phyloP scores from a whole-genome alignment of 2,113 vertebrate species.

The Cathartes aura region DNA sequence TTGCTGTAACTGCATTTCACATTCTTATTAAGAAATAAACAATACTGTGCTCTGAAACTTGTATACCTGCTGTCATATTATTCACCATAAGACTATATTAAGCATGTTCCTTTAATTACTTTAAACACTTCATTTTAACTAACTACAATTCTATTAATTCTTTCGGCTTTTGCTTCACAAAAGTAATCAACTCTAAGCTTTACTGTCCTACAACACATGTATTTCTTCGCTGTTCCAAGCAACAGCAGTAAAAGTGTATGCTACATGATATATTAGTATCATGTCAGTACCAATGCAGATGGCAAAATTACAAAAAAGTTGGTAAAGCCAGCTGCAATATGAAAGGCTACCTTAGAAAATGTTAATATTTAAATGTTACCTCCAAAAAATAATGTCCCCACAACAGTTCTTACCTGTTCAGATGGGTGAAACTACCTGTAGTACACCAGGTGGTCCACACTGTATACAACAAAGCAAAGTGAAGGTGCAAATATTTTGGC shows the following conservation, averaged over 20 bases:
- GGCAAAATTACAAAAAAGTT: neutral
- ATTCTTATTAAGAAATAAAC: neutral
- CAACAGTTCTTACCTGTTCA: neutral
- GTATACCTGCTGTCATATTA: neutral
- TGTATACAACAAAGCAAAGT: neutral
- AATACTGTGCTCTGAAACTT: neutral
- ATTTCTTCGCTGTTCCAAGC: neutral
- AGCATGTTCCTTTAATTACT: neutral
- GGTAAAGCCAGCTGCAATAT: neutral
- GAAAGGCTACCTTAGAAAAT: neutral
- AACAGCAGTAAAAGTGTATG: neutral
- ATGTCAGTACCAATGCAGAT: neutral
- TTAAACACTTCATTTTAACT: neutral
- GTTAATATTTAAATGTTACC: neutral
- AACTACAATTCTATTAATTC: neutral
- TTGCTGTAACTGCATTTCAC: neutral
- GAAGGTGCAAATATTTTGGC: neutral
- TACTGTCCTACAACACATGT: neutral
- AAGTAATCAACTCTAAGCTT: neutral
- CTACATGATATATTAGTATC: neutral
- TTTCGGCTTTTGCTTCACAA: neutral
- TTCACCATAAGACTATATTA: neutral
- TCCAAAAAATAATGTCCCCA: neutral
- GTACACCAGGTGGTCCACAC: neutral
- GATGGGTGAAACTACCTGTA: neutral